These are phyloP conservation scores for Isotomurus palustris DNA, from an alignment of 2,888 invertebrate species.

Conservation along the genomic window DNA sequence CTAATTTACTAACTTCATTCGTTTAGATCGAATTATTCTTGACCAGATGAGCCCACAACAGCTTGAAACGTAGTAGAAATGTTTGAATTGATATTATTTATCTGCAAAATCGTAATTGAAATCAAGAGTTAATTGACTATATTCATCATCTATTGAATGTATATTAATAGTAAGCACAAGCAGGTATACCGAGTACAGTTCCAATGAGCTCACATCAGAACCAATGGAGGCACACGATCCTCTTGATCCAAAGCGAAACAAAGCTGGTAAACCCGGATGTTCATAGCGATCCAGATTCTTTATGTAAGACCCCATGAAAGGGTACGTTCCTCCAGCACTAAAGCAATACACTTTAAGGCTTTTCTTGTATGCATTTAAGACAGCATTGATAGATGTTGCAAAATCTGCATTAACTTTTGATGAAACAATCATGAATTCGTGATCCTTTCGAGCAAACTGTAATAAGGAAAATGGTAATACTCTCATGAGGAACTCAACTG, in stretches of 20 bases:
- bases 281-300: constrained; percentile 1
- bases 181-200: constrained; percentile 50
- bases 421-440: constrained; percentile 51
- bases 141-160: not conserved
- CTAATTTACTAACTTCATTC: no score
- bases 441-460: constrained; percentile 51
- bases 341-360: constrained; percentile 48
- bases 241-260: constrained; percentile 50
- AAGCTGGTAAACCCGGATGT: constrained; percentile 49
- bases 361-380: constrained; percentile 46
- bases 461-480: constrained; percentile 10
- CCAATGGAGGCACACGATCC: constrained; percentile 50
- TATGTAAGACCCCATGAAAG: constrained; percentile 32
- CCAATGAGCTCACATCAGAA: constrained; percentile 52
- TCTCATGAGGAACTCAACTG: no score
- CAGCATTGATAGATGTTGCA: constrained; percentile 48
- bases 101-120: constrained; percentile 30
- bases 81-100: constrained; percentile 43
- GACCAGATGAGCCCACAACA: not conserved
- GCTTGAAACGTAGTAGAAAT: constrained; percentile 32
- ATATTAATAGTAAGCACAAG: no score
- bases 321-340: constrained; percentile 50
- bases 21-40: no score
- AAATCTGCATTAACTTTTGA: constrained; percentile 48
- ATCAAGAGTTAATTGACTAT: not conserved